Conservation (phyloP, 1,140 invertebrate species). For the Platyscapa corneri region DNA sequence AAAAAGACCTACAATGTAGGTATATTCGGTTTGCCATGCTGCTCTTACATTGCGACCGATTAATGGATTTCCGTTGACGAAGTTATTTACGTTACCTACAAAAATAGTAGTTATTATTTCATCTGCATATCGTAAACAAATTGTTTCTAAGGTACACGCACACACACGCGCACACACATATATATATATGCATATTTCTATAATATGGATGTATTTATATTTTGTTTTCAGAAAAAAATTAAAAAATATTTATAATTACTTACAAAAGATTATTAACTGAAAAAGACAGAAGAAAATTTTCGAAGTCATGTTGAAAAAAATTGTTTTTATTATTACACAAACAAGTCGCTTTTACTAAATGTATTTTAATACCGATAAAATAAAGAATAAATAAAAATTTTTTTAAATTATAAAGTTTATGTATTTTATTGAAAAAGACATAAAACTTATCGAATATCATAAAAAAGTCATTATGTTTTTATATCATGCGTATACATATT, state of each 20-base stretch:
- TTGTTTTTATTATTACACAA: not conserved
- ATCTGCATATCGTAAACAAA: no score
- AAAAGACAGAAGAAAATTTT: not conserved
- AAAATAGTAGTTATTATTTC: no score
- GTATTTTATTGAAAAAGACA: not conserved
- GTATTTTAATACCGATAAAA: not conserved
- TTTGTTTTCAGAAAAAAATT: not conserved
- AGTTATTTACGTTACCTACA: not conserved
- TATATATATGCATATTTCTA: no score
- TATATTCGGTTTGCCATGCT: not conserved
- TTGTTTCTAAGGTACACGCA: not conserved
- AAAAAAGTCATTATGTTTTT: not conserved
- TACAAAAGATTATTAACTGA: not conserved
- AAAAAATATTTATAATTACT: not conserved
- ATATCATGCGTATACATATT: not conserved
- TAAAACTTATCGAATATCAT: conserved; percentile 12
- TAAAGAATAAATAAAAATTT: not conserved
- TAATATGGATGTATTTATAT: no score
- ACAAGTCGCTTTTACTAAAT: no score
- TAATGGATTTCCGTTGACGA: not conserved
- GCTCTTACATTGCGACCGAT: not conserved
- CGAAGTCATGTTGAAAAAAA: not conserved
- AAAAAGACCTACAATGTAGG: not conserved
- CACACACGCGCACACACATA: no score
- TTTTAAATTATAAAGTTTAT: not conserved